A percentile compares a stretch with the other conserved stretches of the same genome.
Evolutionary conservation across 2,888 invertebrate genomes (phyloP).

Genomic region (Tinea semifulvella): DNA sequence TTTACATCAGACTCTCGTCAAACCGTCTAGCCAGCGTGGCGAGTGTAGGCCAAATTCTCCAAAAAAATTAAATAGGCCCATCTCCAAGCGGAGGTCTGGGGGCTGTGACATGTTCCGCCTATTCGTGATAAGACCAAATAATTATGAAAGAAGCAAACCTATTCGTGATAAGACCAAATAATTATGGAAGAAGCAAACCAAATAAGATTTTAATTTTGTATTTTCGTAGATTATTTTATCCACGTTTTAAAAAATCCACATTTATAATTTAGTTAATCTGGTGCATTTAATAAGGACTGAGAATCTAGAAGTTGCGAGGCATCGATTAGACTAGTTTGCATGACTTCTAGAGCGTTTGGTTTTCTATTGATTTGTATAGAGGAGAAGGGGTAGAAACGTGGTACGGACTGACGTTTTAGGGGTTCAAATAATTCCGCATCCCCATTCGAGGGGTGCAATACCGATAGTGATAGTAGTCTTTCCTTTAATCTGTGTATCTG

Average conservation of each 20-base stretch:
- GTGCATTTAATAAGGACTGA: slow-evolving; percentile 74
- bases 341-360: slow-evolving; percentile 31
- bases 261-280: slow-evolving; percentile 61
- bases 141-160: not conserved
- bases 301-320: slow-evolving; percentile 72
- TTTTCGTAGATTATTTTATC: too few species aligned
- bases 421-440: slow-evolving; percentile 19
- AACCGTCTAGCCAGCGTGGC: too few species aligned
- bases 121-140: too few species aligned
- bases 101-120: too few species aligned
- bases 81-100: too few species aligned
- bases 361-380: slow-evolving; percentile 25
- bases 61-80: too few species aligned
- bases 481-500: slow-evolving; percentile 51
- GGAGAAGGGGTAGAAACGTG: slow-evolving; percentile 58
- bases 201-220: too few species aligned
- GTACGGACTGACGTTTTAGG: slow-evolving; percentile 26
- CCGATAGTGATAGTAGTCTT: slow-evolving; percentile 40
- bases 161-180: not conserved
- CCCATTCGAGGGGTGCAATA: slow-evolving; percentile 35
- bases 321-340: slow-evolving; percentile 70
- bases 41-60: too few species aligned
- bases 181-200: not conserved
- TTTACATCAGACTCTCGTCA: too few species aligned
- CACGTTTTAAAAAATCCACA: too few species aligned